Conservation (phyloP, 2,888 invertebrate genomes). For the Trichopoda pennipes region DNA sequence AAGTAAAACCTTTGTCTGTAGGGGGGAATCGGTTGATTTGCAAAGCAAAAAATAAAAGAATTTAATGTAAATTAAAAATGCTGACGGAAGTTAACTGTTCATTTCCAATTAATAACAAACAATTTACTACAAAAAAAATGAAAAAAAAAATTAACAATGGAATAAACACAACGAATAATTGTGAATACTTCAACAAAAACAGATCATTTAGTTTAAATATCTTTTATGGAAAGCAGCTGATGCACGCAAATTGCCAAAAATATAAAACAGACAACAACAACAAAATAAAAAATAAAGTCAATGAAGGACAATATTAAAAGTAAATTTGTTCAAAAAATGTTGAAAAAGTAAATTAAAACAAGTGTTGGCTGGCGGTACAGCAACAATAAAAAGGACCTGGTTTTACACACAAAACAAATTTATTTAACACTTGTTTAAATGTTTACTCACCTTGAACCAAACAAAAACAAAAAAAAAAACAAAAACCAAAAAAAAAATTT, state of each 20-base stretch:
- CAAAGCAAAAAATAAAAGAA: neutral
- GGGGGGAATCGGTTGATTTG: too few relatives aligned
- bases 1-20: neutral
- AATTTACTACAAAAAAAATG: conserved; percentile 25
- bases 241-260: conserved; percentile 57
- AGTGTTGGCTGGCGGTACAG: conserved; percentile 28
- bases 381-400: conserved; percentile 19
- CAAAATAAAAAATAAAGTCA: neutral
- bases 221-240: conserved; percentile 60
- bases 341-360: conserved; percentile 42
- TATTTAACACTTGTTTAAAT: conserved; percentile 63
- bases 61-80: conserved; percentile 9
- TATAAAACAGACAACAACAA: conserved; percentile 7
- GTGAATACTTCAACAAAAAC: conserved; percentile 36
- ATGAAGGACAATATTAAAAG: conserved; percentile 49
- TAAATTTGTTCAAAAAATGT: conserved; percentile 17
- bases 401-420: conserved; percentile 19
- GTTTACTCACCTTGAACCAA: conserved; percentile 1
- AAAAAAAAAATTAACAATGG: too few relatives aligned
- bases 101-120: conserved; percentile 63
- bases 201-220: conserved; percentile 42
- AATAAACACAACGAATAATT: conserved; percentile 56
- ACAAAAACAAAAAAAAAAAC: too few relatives aligned
- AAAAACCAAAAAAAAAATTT: neutral
- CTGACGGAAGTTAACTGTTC: conserved; percentile 69